Base-by-base conservation (phyloP, 2,888 invertebrate genomes). In the Patella caerulea region DNA sequence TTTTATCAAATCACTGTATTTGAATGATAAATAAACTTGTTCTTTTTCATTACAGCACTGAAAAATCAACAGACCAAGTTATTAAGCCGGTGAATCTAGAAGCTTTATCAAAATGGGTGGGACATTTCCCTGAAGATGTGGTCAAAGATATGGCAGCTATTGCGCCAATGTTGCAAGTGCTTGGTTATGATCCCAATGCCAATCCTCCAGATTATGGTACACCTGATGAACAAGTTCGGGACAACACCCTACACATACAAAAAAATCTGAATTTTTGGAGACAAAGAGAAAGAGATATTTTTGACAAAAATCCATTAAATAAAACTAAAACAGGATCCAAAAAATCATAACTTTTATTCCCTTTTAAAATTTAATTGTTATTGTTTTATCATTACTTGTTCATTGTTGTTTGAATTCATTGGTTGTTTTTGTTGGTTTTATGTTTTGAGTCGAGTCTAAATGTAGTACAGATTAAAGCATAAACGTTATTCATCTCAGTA, bases 31-130 rank as follows among this genome's bases (percentile, higher is more conserved):
- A 45, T 7, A 45, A 45, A 45, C 7, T 45, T 45, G 53, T 19
- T 72, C 34, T 74, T 14, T 45, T 17, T 54, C 24, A 79, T 92
- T 92, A 74, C 93, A 98, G 98, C 93, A 97, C 97, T 91, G 98
- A 99, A 93, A 94, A 98, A 81, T 98, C 98, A 73, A 98, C 98
- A 82, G 98, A 99, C 94, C 99, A 99, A 94, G 98, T 99, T 88
- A 97, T 99, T 92, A 98, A 98, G 90, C 98, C 99, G 17, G 96
- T 99, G 81, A 99, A 99, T 93, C 93, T 97, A 90, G 98, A 98
- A 92, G 99, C 99, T 73, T 93, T 99, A 83, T 87, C 90, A 65
- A 93, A 92, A 81, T 93, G 93, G 93, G 93, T 92, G n/a, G 88
- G 92, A 45, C 84, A 90, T 12, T 91, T 93, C 74, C 93, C 93